Base-by-base conservation (phyloP, 2,113 vertebrate genomes). In the Dissostichus mawsoni region DNA sequence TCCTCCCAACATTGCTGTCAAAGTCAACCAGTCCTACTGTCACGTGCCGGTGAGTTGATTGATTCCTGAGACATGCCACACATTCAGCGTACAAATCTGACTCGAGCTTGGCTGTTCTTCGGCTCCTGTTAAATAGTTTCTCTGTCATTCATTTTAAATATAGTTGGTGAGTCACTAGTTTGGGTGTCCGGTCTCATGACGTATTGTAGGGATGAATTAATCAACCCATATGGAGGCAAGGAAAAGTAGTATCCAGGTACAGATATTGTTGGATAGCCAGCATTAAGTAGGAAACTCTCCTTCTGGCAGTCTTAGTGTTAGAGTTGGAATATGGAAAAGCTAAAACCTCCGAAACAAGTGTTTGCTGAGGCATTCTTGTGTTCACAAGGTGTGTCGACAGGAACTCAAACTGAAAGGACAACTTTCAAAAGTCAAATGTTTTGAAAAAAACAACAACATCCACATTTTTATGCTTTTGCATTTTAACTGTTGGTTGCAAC, bases 21-120 rank as follows among this genome's bases (percentile, higher is more conserved):
- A 98, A 94, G 98, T 99, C 80, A 99, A 99, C 91, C 98, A 99
- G 89, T 98, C 96, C 85, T 99, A 98, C 93, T 99, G 98, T 95
- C 98, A 98, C 0, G 98, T 99, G 75, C 98, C 98, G 74, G 98
- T 99, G 85, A 96, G 97, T 89, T 58, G 20, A 36, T 64, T 64
- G 9, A 52, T 16, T 17, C 41, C 11, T 33, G n/a, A 68, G 25
- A 69, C 4, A 0, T 36, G 25, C 58, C 33, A 36, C 2, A 73
- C 45, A 36, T 66, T 76, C 56, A 74, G 14, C 71, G 18, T 52
- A 69, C 48, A 82, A 63, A 41, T 25, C 45, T 23, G 7, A 12
- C 65, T 63, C 11, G 47, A 68, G 57, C 14, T 63, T 16, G 8
- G 5, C 41, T 57, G 0, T n/a, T 76, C 8, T 29, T 50, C 20